These are phyloP conservation scores for Toxonevra muliebris DNA, from an alignment of 2,888 invertebrate genomes.

Conservation along the genomic window DNA sequence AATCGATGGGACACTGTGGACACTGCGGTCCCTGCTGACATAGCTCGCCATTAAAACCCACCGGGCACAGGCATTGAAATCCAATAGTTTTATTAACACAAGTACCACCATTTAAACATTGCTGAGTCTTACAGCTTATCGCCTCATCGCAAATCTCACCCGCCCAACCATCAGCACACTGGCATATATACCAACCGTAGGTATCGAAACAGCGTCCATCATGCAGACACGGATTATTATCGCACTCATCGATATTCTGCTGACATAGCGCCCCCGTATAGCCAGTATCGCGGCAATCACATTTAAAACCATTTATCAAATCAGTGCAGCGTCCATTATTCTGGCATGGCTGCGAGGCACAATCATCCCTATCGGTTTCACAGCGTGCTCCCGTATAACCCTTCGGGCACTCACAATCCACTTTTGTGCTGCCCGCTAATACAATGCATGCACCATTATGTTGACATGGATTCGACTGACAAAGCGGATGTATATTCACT, in stretches of 20 bases:
- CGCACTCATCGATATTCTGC: slow-evolving; percentile 83
- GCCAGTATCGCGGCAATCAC: slow-evolving; percentile 80
- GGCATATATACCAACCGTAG: slow-evolving; percentile 81
- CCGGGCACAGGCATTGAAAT: slow-evolving; percentile 76
- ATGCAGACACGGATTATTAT: slow-evolving; percentile 75
- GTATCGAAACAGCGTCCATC: slow-evolving; percentile 83
- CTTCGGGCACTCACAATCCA: slow-evolving; percentile 70
- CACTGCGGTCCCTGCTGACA: slow-evolving; percentile 62
- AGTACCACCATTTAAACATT: slow-evolving; percentile 80
- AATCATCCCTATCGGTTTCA: slow-evolving; percentile 81
- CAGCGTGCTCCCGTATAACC: slow-evolving; percentile 64
- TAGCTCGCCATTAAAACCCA: slow-evolving; percentile 68
- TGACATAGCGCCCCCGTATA: slow-evolving; percentile 80
- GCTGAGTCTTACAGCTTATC: slow-evolving; percentile 72
- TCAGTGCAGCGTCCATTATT: slow-evolving; percentile 80
- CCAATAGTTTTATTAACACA: slow-evolving; percentile 70
- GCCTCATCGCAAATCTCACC: slow-evolving; percentile 80
- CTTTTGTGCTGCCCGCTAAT: slow-evolving; percentile 68
- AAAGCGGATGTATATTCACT: slow-evolving; percentile 74
- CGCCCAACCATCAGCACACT: slow-evolving; percentile 80
- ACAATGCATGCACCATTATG: slow-evolving; percentile 82
- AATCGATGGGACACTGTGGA: slow-evolving; percentile 71
- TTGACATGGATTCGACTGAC: slow-evolving; percentile 79
- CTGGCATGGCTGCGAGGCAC: slow-evolving; percentile 73
- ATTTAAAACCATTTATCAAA: slow-evolving; percentile 77